phyloP scores from a whole-genome alignment of 2,113 vertebrate genomes.

The Mandrillus leucophaeus region DNA sequence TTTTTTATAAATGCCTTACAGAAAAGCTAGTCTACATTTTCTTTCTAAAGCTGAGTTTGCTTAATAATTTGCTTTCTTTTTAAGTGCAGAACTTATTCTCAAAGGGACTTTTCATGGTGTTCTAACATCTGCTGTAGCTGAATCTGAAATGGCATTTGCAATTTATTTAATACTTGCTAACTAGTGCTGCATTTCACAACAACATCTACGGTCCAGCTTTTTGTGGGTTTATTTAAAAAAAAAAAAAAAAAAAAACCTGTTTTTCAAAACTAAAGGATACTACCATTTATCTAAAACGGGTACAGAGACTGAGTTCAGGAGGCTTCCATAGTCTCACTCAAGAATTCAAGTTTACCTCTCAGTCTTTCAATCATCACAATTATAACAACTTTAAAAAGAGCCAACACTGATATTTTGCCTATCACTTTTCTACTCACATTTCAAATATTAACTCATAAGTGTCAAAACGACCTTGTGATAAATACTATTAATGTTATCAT shows the following conservation, averaged over 20 bases:
- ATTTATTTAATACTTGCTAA: conserved; percentile 49
- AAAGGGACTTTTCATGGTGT: not conserved
- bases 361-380: not conserved
- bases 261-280: not conserved
- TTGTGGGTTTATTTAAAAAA: not conserved
- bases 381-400: not conserved
- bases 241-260: not conserved
- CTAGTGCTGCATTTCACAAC: not conserved
- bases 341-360: not conserved
- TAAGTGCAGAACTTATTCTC: conserved; percentile 45
- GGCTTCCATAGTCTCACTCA: not conserved
- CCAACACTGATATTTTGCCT: not conserved
- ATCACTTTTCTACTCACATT: not conserved
- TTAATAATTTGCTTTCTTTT: conserved; percentile 60
- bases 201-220: not conserved
- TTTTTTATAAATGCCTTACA: conserved; percentile 31
- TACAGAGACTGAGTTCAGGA: not conserved
- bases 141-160: not conserved
- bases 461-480: not conserved
- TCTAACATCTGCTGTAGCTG: conserved; percentile 28
- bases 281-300: not conserved
- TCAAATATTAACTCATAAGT: not conserved
- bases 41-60: not conserved
- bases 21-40: not conserved
- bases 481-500: not conserved